Evolutionary conservation across 1,140 invertebrate genomes (phyloP), one percentile per base, ranked within the genome.

Genomic region (Wasmannia auropunctata): DNA sequence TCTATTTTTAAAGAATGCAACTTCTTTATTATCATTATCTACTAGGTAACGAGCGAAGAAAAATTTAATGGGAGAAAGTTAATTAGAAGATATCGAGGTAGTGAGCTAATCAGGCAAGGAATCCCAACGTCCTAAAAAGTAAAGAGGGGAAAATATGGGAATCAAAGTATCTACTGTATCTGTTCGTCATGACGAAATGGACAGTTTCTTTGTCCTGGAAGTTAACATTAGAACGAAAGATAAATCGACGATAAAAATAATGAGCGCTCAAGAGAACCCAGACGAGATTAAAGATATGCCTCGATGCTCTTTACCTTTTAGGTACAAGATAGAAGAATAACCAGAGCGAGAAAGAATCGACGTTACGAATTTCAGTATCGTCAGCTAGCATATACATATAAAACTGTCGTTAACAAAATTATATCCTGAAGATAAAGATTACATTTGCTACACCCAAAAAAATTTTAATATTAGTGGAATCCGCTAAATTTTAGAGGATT

Each of bases 171-270:
- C n/a, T n/a, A 69, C n/a, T 10, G 25, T 56, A 28, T 43, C 34
- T 69, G 34, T 69, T 43, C 16, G 34, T 37, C 22, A 34, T 49
- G 65, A 51, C 31, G 19, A 62, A 70, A 58, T 28, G 1, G 56
- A 22, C 10, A 67, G 31, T 60, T 81, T 43, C n/a, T 86, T 37
- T 67, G 62, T 80, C 22, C 19, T 86, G 14, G 14, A 81, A 83
- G 40, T 72, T 54, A 74, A 86, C 58, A 46, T 6, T 16, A 56
- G 51, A 51, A 85, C 37, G 58, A 69, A 37, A 60, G 84, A 85
- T 87, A 67, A 86, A 80, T 87, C 60, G 74, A 67, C 19, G 87
- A 90, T 90, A 87, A 88, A 88, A 90, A 88, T 87, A 88, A 90
- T 85, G 87, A 85, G 60, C 65, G 60, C 49, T 75, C 49, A 46